Evolutionary conservation across 2,113 vertebrate species (phyloP).

Genomic region (Axis porcinus): DNA sequence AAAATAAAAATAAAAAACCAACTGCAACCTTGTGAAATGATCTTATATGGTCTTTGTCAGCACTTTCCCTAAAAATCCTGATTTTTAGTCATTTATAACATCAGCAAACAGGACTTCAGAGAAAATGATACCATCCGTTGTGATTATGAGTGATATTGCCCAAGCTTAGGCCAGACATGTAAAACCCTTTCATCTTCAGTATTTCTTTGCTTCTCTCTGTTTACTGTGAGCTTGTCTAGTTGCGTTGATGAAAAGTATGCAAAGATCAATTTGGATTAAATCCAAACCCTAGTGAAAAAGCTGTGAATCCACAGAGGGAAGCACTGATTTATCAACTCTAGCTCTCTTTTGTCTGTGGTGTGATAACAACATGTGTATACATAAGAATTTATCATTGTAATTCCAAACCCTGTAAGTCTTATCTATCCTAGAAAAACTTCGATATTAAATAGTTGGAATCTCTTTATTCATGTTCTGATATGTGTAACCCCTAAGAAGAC

Average conservation of each 20-base stretch:
- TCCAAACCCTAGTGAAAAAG: constrained; percentile 11
- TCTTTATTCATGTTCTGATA: background rate
- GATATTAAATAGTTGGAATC: background rate
- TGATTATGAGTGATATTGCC: constrained; percentile 16
- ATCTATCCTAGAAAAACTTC: background rate
- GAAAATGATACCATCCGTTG: background rate
- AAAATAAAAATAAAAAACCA: background rate
- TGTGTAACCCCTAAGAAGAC: background rate
- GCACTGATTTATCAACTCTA: background rate
- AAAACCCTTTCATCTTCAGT: background rate
- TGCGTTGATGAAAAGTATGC: constrained; percentile 15
- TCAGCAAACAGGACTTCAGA: constrained; percentile 2
- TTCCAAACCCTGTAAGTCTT: background rate
- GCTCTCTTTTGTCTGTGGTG: background rate
- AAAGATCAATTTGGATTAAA: constrained; percentile 27
- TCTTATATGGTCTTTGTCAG: background rate
- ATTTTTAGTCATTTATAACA: constrained; percentile 23
- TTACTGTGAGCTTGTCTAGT: background rate
- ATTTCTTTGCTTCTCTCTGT: background rate
- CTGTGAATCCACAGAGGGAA: background rate
- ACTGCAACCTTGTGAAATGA: background rate
- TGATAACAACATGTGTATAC: background rate
- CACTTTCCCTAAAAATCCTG: constrained; percentile 22
- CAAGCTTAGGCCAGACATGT: background rate
- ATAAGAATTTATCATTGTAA: constrained; percentile 6